Evolutionary conservation across 2,888 invertebrate species (phyloP).

Genomic region (Amphipyra tragopoginis): DNA sequence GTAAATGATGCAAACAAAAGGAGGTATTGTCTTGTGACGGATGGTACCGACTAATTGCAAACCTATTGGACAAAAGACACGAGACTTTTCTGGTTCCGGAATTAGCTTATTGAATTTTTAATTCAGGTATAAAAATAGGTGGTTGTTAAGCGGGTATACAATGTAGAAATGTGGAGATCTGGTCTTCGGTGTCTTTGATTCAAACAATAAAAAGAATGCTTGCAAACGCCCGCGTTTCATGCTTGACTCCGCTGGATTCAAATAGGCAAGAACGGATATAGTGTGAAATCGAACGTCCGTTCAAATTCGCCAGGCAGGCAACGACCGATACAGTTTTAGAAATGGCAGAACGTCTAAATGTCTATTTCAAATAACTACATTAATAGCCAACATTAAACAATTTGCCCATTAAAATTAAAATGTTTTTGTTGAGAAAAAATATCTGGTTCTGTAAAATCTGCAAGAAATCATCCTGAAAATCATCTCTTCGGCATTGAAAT

Average conservation of each 20-base stretch:
- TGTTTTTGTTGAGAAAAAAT: no score
- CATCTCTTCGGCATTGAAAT: background rate
- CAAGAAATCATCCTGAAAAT: slow-evolving; percentile 1
- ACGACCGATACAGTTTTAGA: slow-evolving; percentile 20
- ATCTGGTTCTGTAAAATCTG: background rate
- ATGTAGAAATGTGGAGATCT: background rate
- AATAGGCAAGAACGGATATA: slow-evolving; percentile 34
- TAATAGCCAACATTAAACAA: no score
- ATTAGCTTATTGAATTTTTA: slow-evolving; percentile 9
- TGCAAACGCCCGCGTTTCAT: background rate
- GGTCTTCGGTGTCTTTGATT: background rate
- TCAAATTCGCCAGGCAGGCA: slow-evolving; percentile 25
- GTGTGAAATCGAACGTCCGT: slow-evolving; percentile 48
- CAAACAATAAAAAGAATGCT: background rate
- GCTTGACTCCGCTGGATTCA: background rate
- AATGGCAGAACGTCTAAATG: slow-evolving; percentile 13
- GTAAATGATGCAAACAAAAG: slow-evolving; percentile 43
- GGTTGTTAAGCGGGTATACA: background rate
- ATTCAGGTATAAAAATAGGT: background rate
- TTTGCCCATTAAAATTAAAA: no score
- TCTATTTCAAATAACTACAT: background rate
- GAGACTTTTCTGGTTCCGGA: slow-evolving; percentile 5
- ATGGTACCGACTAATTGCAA: slow-evolving; percentile 28
- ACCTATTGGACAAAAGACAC: slow-evolving; percentile 22
- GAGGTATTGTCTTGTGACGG: slow-evolving; percentile 32